phyloP scores from a whole-genome alignment of 2,888 invertebrate species.

The Amphipoea oculea region DNA sequence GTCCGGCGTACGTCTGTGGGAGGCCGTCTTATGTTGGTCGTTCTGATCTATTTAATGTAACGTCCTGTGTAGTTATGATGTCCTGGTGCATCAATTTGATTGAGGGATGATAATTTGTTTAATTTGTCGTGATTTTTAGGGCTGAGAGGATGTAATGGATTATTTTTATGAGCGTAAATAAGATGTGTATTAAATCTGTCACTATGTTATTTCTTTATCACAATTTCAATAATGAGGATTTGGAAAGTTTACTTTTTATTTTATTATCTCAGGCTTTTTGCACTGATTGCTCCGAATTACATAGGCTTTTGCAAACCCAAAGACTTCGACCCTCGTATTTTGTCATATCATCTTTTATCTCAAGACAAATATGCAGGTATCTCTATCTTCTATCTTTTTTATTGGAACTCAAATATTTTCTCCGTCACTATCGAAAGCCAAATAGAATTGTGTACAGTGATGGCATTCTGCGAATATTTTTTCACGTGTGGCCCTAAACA shows the following conservation, averaged over 20 bases:
- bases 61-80: slow-evolving; percentile 73
- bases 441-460: slow-evolving; percentile 75
- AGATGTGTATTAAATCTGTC: slow-evolving; percentile 10
- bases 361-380: slow-evolving; percentile 41
- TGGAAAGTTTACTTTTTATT: not conserved
- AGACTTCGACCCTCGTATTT: slow-evolving; percentile 5
- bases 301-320: not conserved
- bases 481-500: slow-evolving; percentile 74
- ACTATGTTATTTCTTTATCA: not conserved
- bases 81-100: slow-evolving; percentile 73
- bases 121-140: slow-evolving; percentile 69
- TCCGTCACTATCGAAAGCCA: slow-evolving; percentile 67
- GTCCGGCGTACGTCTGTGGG: slow-evolving; percentile 40
- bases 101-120: slow-evolving; percentile 75
- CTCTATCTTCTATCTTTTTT: slow-evolving; percentile 52
- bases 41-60: slow-evolving; percentile 78
- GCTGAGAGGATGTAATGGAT: slow-evolving; percentile 74
- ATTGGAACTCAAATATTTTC: slow-evolving; percentile 52
- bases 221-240: not conserved
- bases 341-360: slow-evolving; percentile 23
- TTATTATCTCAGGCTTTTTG: not conserved
- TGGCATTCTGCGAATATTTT: slow-evolving; percentile 75
- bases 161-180: slow-evolving; percentile 50
- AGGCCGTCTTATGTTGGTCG: slow-evolving; percentile 69
- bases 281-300: not conserved